Evolutionary conservation across 2,113 vertebrate species (phyloP).

Genomic region (Ancistrus triradiatus): DNA sequence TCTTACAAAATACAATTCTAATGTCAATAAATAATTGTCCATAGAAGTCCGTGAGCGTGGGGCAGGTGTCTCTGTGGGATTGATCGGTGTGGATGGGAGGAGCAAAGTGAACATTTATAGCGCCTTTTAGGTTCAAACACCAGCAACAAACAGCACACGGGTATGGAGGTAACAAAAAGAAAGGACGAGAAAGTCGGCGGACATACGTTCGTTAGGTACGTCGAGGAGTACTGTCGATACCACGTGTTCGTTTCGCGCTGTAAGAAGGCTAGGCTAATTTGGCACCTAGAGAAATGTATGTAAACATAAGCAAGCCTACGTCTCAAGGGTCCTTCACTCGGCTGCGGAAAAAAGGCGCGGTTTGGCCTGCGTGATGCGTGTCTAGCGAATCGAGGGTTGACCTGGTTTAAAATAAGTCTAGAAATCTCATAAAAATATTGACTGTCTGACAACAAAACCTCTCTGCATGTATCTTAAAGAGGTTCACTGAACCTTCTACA

Average conservation of each 20-base stretch:
- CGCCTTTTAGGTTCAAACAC: not conserved
- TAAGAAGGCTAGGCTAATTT: slow-evolving; percentile 41
- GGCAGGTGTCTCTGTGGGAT: slow-evolving; percentile 11
- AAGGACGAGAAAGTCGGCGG: not conserved
- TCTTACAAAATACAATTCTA: slow-evolving; percentile 44
- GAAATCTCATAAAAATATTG: slow-evolving; percentile 19
- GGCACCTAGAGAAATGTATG: slow-evolving; percentile 50
- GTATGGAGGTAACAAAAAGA: not conserved
- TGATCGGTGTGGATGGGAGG: slow-evolving; percentile 14
- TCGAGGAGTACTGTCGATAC: slow-evolving; percentile 13
- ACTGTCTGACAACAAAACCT: not conserved
- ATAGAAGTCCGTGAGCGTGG: slow-evolving; percentile 39
- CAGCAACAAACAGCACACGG: too few relatives aligned
- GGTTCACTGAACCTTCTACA: slow-evolving; percentile 12
- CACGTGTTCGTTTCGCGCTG: too few relatives aligned
- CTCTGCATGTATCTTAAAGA: slow-evolving; percentile 13
- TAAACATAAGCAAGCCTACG: slow-evolving; percentile 45
- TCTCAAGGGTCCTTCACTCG: slow-evolving; percentile 29
- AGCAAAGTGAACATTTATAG: not conserved
- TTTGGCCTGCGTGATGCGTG: not conserved
- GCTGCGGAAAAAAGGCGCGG: too few relatives aligned
- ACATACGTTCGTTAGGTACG: not conserved
- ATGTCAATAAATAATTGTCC: slow-evolving; percentile 51
- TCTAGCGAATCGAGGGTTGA: not conserved
- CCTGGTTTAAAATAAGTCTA: not conserved